Base-by-base conservation (phyloP, 2,888 invertebrate genomes). In the Stenolophus ochropezus region DNA sequence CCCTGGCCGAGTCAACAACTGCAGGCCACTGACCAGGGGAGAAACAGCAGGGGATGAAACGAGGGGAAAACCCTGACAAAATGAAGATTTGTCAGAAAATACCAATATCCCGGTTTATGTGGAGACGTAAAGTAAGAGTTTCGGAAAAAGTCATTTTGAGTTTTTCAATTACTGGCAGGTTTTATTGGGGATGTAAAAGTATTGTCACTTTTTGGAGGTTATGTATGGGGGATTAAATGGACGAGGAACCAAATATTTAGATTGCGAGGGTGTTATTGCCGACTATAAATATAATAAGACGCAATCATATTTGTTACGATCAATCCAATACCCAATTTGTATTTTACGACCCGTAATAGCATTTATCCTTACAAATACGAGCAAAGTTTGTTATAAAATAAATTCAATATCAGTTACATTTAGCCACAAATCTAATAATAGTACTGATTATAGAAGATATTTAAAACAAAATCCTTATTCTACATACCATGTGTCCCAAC, bases 51-150 rank as follows among this genome's bases (percentile, higher is more conserved):
- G 74, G 51, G 49, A 4, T 14, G 75, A 23, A 23, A 20, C 49
- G 21, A 23, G 49, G 49, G 73, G 2, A 47, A 75, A 49, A 14
- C 27, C 75, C 75, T 33, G 23, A 81, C 81, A 81, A 81, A 81
- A 81, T 81, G 81, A 81, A 81, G 81, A 81, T 81, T 81, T 81
- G 81, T 74, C 74, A 75, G 81, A 81, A 81, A 75, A 81, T 81
- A 81, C 81, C 81, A 81, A 81, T 81, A 81, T 81, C 81, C 75
- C 65, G 47, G 21, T 81, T 81, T 81, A 80, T 80, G 71, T 58
- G 21, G 11, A 27, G 47, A 73, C 73, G 73, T 73, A 73, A 73
- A 73, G 47, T 73, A 20, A 8, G 21, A 69, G 65, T 73, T 73
- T 73, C 49, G 49, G 77, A 47, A 65, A 75, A 77, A 77, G 61